Conservation (phyloP, 2,113 vertebrate genomes). For the Peromyscus polionotus region DNA sequence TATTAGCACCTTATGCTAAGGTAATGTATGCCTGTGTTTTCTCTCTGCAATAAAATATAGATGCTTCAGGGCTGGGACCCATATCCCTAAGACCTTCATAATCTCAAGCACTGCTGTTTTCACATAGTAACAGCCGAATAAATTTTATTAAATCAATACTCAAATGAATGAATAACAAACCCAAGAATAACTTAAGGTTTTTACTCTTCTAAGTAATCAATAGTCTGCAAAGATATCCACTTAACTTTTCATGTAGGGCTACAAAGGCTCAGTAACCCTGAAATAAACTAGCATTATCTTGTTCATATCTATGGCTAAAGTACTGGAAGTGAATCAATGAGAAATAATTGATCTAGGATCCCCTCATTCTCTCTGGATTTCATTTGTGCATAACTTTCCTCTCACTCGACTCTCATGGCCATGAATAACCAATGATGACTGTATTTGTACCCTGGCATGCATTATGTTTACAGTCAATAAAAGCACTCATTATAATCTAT, state of each 20-base stretch:
- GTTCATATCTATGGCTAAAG: slow-evolving; percentile 13
- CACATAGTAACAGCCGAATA: slow-evolving; percentile 26
- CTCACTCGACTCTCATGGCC: background rate
- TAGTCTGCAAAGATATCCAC: slow-evolving; percentile 2
- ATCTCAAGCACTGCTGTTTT: slow-evolving; percentile 11
- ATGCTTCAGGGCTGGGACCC: background rate
- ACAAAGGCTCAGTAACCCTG: slow-evolving; percentile 45
- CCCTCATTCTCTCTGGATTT: slow-evolving; percentile 58
- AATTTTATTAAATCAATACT: slow-evolving; percentile 19
- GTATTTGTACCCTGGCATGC: background rate
- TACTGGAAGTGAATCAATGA: slow-evolving; percentile 48
- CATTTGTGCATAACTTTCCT: slow-evolving; percentile 11
- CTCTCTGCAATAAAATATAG: slow-evolving; percentile 19
- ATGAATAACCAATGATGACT: slow-evolving; percentile 25
- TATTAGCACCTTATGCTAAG: background rate
- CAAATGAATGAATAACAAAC: slow-evolving; percentile 58
- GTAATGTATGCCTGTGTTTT: background rate
- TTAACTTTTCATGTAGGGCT: slow-evolving; percentile 11
- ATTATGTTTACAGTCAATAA: slow-evolving; percentile 40
- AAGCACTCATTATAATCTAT: slow-evolving; percentile 26
- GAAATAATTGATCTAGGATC: background rate
- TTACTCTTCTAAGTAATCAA: slow-evolving; percentile 44
- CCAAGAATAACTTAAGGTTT: slow-evolving; percentile 32
- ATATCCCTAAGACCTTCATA: background rate
- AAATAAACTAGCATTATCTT: slow-evolving; percentile 27